These are phyloP conservation scores for Delia radicum DNA, from an alignment of 1,140 invertebrate genomes.

Conservation along the genomic window DNA sequence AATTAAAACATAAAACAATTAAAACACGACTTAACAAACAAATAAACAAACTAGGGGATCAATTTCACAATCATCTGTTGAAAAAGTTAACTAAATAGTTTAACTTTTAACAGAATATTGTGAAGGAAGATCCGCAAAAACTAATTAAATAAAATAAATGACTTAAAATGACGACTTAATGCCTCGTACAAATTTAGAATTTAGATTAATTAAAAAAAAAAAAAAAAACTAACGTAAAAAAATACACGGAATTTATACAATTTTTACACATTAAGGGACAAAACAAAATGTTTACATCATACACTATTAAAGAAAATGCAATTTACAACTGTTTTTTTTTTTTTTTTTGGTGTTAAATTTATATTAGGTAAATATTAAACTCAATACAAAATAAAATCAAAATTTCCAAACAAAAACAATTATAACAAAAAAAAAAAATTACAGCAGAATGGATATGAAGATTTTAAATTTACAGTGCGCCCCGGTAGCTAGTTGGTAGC, in stretches of 20 bases:
- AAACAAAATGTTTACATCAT: neutral
- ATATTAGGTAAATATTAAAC: neutral
- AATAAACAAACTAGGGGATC: neutral
- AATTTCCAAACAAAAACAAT: neutral
- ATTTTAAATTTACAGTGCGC: no score
- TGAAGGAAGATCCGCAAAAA: neutral
- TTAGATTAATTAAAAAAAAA: slow-evolving; percentile 18
- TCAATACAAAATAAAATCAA: slow-evolving; percentile 5
- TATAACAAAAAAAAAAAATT: neutral
- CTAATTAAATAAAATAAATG: neutral
- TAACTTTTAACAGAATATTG: no score
- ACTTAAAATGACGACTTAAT: slow-evolving; percentile 24
- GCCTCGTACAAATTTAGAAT: slow-evolving; percentile 24
- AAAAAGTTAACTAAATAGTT: no score
- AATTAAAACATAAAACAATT: slow-evolving; percentile 12
- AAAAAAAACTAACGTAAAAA: neutral
- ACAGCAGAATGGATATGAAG: no score
- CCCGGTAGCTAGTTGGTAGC: no score
- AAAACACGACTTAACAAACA: slow-evolving; percentile 19
- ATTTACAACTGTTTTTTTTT: neutral
- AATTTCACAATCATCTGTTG: no score
- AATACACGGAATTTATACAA: neutral
- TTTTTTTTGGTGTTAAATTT: neutral
- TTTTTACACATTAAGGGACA: neutral
- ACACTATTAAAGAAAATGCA: neutral